Percentiles rank a stretch among this genome's conserved stretches.
These are phyloP conservation scores for Palloptera scutellata DNA, from an alignment of 2,888 invertebrate species.

Conservation along the genomic window DNA sequence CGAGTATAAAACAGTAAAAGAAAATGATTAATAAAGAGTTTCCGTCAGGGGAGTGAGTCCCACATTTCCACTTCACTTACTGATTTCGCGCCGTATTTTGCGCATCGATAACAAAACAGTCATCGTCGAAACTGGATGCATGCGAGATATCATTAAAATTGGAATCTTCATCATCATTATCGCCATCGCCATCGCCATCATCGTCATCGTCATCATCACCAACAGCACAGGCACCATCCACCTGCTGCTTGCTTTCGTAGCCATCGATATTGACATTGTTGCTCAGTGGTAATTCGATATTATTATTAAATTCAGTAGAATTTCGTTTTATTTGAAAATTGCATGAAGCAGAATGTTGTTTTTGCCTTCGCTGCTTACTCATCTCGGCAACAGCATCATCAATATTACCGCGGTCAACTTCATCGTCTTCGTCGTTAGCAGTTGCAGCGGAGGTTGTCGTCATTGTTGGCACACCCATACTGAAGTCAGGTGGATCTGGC, in stretches of 20 bases:
- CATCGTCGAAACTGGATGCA: conserved; percentile 50
- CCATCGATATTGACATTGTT: background rate
- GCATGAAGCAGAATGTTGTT: background rate
- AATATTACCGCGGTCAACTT: background rate
- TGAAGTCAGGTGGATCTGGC: conserved; percentile 33
- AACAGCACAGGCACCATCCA: background rate
- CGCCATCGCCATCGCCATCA: conserved; percentile 3
- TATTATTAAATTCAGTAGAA: background rate
- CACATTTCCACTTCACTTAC: conserved; percentile 49
- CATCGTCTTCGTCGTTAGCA: conserved; percentile 13
- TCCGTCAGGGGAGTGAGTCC: too few species aligned
- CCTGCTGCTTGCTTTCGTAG: too few species aligned
- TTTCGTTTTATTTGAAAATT: background rate
- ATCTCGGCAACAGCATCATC: conserved; percentile 12
- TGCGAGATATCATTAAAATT: conserved; percentile 40
- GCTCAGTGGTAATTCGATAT: conserved; percentile 6
- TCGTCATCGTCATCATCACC: conserved; percentile 25
- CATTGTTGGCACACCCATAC: background rate
- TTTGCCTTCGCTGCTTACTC: background rate
- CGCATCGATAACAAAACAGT: conserved; percentile 46
- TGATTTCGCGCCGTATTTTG: conserved; percentile 48
- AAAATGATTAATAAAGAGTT: too few species aligned
- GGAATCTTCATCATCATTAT: conserved; percentile 18
- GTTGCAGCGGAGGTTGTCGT: conserved; percentile 28
- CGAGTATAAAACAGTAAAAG: too few species aligned